A percentile compares a stretch with the other conserved stretches of the same genome.
Evolutionary conservation across 2,888 invertebrate genomes (phyloP).

Genomic region (Isoperla grammatica): DNA sequence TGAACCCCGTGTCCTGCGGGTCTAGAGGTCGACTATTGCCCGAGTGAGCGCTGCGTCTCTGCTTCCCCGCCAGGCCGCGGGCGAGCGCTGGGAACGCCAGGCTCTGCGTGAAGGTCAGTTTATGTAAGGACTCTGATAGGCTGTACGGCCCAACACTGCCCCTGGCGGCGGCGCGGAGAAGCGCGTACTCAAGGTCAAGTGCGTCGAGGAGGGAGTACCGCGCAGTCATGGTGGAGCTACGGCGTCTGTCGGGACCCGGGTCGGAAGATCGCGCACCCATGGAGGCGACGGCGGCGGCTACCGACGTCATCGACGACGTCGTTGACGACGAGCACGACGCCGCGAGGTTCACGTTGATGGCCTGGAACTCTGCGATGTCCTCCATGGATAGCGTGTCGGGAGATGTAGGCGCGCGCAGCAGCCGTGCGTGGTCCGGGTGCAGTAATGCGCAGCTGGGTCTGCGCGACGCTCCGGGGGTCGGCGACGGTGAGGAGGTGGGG

Average conservation of each 20-base stretch:
- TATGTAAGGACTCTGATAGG: slow-evolving; percentile 64
- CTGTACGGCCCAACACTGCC: slow-evolving; percentile 64
- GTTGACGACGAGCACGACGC: slow-evolving; percentile 45
- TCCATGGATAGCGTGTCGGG: slow-evolving; percentile 24
- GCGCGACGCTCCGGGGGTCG: slow-evolving; percentile 41
- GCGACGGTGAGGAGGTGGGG: slow-evolving; percentile 47
- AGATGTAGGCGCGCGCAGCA: slow-evolving; percentile 42
- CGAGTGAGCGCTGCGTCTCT: slow-evolving; percentile 41
- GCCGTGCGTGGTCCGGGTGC: slow-evolving; percentile 64
- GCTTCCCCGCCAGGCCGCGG: slow-evolving; percentile 59
- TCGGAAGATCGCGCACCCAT: slow-evolving; percentile 40
- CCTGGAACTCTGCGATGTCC: slow-evolving; percentile 22
- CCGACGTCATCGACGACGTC: slow-evolving; percentile 54
- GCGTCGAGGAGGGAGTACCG: slow-evolving; percentile 65
- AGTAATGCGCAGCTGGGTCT: slow-evolving; percentile 42
- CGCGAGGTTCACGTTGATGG: slow-evolving; percentile 18
- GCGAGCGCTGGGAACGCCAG: slow-evolving; percentile 67
- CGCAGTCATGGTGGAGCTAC: slow-evolving; percentile 56
- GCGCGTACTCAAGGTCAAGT: slow-evolving; percentile 63
- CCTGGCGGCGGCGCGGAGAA: slow-evolving; percentile 60
- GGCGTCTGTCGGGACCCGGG: slow-evolving; percentile 47
- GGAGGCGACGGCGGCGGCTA: slow-evolving; percentile 41
- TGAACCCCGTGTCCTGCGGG: slow-evolving; percentile 58
- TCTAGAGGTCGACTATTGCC: slow-evolving; percentile 45
- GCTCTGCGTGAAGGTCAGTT: slow-evolving; percentile 67